Base-by-base conservation (phyloP, 2,888 invertebrate species). In the Chrysodeixis includens region DNA sequence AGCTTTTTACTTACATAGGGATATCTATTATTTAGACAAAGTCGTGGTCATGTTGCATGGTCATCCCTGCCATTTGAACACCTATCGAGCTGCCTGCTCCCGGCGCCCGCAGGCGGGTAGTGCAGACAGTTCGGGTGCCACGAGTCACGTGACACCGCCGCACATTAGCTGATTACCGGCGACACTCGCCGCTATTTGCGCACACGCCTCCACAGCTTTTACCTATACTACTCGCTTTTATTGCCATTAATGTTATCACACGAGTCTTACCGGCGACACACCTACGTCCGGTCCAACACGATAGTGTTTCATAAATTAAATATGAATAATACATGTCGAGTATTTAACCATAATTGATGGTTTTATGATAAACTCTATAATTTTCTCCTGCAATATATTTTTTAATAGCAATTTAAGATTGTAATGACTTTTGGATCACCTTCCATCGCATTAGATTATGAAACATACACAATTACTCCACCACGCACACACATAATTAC, bases 161-260 rank as follows among this genome's bases (percentile, higher is more conserved):
- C 78, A 75, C 86, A 87, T 88, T 88, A 88, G 85, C 83, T 82
- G 86, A 89, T 89, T 86, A 70, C 69, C 54, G 74, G 49, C 65
- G 56, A 69, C 79, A 66, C 71, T 71, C 73, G 60, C 67, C 35
- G 26, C 67, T 60, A 74, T 81, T 80, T 81, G 78, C 78, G 57
- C 73, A 71, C 69, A 68, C 77, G 67, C 81, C 83, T 72, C 74
- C 44, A 56, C 53, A 54, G 61, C 76, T 68, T 66, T 71, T 52
- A 81, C 60, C 62, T 65, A 56, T 71, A 68, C 59, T 66, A 69
- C 30, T 56, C 35, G 62, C 71, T 63, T 78, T 75, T 66, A 61
- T 75, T 35, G 53, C 76, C 35, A 75, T 75, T 69, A 78, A 61
- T 58, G 60, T 69, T 60, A 56, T 59, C 57, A 30, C 55, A 35